These are phyloP conservation scores for Hypena proboscidalis DNA, from an alignment of 2,888 invertebrate species.

Conservation along the genomic window DNA sequence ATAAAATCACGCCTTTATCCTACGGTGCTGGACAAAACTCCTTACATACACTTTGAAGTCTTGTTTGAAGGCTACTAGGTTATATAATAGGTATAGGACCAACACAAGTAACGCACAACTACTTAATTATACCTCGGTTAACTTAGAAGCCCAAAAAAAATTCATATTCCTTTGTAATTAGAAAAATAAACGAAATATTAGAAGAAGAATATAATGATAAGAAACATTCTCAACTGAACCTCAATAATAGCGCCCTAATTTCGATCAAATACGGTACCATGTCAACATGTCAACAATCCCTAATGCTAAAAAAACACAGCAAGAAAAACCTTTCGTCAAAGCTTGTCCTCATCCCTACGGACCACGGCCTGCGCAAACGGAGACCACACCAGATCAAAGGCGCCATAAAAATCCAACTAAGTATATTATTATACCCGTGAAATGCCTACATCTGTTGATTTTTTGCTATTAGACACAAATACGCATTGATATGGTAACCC, in stretches of 20 bases:
- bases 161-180: too few species aligned
- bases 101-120: too few species aligned
- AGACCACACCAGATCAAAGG: slow-evolving; percentile 73
- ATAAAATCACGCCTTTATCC: too few species aligned
- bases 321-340: slow-evolving; percentile 3
- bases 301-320: slow-evolving; percentile 12
- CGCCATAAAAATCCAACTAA: slow-evolving; percentile 78
- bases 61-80: too few species aligned
- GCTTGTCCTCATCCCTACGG: slow-evolving; percentile 28
- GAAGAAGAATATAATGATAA: too few species aligned
- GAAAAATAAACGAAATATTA: too few species aligned
- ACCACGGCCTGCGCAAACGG: slow-evolving; percentile 29
- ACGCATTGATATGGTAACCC: slow-evolving; percentile 77
- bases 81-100: too few species aligned
- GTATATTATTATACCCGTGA: slow-evolving; percentile 84
- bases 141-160: too few species aligned
- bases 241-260: background rate
- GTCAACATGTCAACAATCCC: slow-evolving; percentile 7
- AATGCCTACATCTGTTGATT: slow-evolving; percentile 83
- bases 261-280: background rate
- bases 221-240: background rate
- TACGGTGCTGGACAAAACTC: too few species aligned
- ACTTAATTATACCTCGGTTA: too few species aligned
- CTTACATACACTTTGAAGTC: too few species aligned
- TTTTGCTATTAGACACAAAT: slow-evolving; percentile 83